Evolutionary conservation across 1,140 invertebrate genomes (phyloP).

Genomic region (Armadillidium nasatum): DNA sequence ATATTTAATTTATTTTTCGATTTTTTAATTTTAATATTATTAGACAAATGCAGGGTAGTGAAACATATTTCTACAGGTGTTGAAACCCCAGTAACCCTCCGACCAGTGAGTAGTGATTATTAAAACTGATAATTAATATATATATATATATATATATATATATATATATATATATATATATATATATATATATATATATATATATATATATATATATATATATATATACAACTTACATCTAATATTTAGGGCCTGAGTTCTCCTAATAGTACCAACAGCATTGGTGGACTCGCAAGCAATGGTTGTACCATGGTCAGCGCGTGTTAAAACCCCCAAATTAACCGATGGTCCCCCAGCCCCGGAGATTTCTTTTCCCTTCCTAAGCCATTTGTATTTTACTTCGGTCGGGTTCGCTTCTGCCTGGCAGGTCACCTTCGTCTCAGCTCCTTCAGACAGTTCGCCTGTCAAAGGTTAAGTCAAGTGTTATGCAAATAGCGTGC

Average conservation of each 20-base stretch:
- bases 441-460: slow-evolving; percentile 68
- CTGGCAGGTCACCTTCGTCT: slow-evolving; percentile 73
- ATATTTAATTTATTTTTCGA: too few relatives aligned
- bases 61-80: too few relatives aligned
- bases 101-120: too few relatives aligned
- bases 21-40: too few relatives aligned
- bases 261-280: slow-evolving; percentile 50
- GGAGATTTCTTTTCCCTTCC: slow-evolving; percentile 31
- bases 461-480: slow-evolving; percentile 2
- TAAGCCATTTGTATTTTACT: slow-evolving; percentile 58
- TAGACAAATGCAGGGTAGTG: too few relatives aligned
- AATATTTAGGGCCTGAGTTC: slow-evolving; percentile 49
- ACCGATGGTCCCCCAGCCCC: slow-evolving; percentile 28
- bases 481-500: too few relatives aligned
- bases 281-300: slow-evolving; percentile 53
- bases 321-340: slow-evolving; percentile 32
- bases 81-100: too few relatives aligned
- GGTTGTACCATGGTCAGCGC: slow-evolving; percentile 47
- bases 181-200: slow-evolving; percentile 1
- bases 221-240: slow-evolving; percentile 48
- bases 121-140: too few relatives aligned
- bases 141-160: slow-evolving; percentile 23
- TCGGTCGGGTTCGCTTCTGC: slow-evolving; percentile 81
- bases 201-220: not conserved
- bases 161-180: not conserved